Percentiles rank a stretch among this genome's conserved stretches.
Evolutionary conservation across 2,888 invertebrate species (phyloP).

Genomic region (Fissipunctia ypsillon): DNA sequence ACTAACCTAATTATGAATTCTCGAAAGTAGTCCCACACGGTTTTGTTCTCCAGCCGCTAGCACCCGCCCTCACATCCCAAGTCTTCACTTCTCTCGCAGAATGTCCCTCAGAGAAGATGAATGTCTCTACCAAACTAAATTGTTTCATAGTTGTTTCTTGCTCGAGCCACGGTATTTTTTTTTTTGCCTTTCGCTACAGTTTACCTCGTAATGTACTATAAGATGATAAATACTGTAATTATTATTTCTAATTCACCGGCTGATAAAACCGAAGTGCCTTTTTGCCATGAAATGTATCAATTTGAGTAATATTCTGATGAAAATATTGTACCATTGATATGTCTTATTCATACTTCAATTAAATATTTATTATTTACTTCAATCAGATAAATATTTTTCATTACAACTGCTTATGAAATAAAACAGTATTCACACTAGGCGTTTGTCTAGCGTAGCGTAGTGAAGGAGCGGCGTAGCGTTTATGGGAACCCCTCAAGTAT

Average conservation of each 20-base stretch:
- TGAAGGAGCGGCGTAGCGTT: neutral
- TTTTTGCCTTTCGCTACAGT: neutral
- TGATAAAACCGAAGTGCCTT: constrained; percentile 29
- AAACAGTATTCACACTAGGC: neutral
- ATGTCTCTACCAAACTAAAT: no score
- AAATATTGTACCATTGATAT: constrained; percentile 49
- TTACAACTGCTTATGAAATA: neutral
- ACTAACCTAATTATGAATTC: neutral
- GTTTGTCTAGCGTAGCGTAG: neutral
- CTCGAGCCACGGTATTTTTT: neutral
- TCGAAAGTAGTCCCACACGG: neutral
- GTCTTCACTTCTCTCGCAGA: neutral
- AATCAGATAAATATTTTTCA: neutral
- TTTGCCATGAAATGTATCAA: constrained; percentile 44
- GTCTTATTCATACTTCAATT: neutral
- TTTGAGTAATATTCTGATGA: constrained; percentile 19
- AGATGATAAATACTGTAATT: constrained; percentile 47
- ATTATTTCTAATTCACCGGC: constrained; percentile 25
- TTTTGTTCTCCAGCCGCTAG: neutral
- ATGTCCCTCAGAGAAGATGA: neutral
- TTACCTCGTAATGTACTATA: neutral
- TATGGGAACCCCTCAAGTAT: no score
- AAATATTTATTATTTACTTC: constrained; percentile 4
- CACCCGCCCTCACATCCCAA: neutral
- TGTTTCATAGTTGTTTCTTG: neutral